These are phyloP conservation scores for Dallia pectoralis DNA, from an alignment of 2,797 vertebrate genomes.

Conservation along the genomic window DNA sequence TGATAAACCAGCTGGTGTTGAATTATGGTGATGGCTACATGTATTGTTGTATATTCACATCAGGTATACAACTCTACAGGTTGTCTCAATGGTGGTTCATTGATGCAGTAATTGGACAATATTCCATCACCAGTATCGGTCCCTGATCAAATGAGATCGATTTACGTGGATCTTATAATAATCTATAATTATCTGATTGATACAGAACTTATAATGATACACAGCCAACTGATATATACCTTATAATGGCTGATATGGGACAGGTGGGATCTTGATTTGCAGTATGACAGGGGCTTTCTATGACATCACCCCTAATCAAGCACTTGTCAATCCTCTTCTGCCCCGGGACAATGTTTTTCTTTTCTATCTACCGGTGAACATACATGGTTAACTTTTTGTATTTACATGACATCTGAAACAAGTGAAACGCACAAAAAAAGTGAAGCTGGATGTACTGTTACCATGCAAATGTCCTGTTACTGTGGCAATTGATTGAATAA, in stretches of 20 bases:
- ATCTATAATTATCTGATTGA: background rate
- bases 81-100: background rate
- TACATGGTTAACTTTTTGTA: conserved; percentile 38
- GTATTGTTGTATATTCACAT: background rate
- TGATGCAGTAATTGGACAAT: background rate
- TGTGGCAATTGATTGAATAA: conserved; percentile 49
- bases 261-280: background rate
- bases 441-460: conserved; percentile 47
- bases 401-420: conserved; percentile 31
- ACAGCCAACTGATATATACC: conserved; percentile 4
- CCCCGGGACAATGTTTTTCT: conserved; percentile 29
- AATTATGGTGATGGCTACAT: too few species aligned
- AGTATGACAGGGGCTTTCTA: background rate
- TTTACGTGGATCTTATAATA: background rate
- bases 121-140: background rate
- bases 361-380: conserved; percentile 31
- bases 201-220: background rate
- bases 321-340: conserved; percentile 34
- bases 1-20: background rate
- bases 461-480: conserved; percentile 21
- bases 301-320: conserved; percentile 5
- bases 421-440: conserved; percentile 63
- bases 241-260: background rate
- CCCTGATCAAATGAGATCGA: background rate
- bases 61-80: background rate